Percentiles rank a stretch among this genome's conserved stretches.
Conservation (phyloP, 2,797 vertebrate genomes). For the Buceros bicornis region DNA sequence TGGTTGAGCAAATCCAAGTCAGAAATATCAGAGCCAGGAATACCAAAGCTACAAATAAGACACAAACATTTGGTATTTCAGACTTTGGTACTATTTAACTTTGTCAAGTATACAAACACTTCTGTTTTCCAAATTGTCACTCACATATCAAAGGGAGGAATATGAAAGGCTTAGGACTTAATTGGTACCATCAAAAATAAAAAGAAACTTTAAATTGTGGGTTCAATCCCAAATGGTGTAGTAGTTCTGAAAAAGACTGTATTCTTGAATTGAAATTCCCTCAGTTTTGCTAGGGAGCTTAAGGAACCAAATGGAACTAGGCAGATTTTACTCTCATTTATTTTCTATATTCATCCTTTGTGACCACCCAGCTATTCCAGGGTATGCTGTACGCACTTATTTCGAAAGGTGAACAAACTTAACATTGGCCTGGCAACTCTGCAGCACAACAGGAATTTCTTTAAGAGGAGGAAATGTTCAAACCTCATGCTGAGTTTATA, state of each 20-base stretch:
- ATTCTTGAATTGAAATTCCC: background rate
- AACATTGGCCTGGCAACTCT: background rate
- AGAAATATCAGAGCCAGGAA: background rate
- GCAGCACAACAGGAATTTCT: background rate
- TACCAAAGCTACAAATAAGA: background rate
- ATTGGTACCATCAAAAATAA: background rate
- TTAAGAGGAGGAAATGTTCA: background rate
- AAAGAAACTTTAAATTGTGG: background rate
- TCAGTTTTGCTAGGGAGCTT: background rate
- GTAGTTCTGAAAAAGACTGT: background rate
- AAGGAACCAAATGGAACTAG: background rate
- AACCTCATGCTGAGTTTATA: background rate
- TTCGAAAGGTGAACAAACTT: background rate
- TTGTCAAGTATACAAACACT: background rate
- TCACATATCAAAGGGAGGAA: background rate
- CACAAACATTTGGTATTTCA: background rate
- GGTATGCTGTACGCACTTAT: fast-evolving
- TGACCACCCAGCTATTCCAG: background rate
- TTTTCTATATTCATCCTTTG: background rate
- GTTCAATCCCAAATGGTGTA: background rate
- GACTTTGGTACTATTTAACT: background rate
- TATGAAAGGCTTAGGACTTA: background rate
- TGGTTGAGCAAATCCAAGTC: background rate
- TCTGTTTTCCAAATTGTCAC: background rate
- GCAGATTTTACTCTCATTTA: background rate